Evolutionary conservation across 23 tunicate genomes (phyloP).

Genomic region (Pegea sp.): DNA sequence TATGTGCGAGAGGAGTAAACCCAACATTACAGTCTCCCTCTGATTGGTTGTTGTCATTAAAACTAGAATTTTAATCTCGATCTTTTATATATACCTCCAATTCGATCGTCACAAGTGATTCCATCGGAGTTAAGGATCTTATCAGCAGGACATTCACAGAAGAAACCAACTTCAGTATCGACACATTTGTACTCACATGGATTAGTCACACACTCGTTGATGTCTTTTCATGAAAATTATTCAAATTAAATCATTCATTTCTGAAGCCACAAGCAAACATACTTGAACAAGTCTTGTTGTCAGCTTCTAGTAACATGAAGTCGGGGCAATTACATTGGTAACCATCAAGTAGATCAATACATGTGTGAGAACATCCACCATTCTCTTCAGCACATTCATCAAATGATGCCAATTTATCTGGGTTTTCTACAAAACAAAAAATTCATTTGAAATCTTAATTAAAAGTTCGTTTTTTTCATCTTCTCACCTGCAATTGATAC

Average conservation of each 20-base stretch:
- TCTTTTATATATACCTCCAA: slow-evolving; percentile 61
- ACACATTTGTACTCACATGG: slow-evolving; percentile 41
- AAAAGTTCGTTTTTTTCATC: neutral
- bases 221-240: neutral
- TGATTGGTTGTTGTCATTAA: too few species aligned
- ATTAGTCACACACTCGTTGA: slow-evolving; percentile 2
- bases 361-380: slow-evolving; percentile 68
- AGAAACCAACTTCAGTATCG: slow-evolving; percentile 23
- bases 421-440: neutral
- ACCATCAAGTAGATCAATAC: slow-evolving; percentile 29
- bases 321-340: slow-evolving; percentile 43
- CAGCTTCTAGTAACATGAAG: slow-evolving; percentile 24
- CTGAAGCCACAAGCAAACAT: neutral
- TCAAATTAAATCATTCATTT: neutral
- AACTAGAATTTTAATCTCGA: too few species aligned
- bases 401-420: slow-evolving; percentile 1
- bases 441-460: neutral
- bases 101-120: slow-evolving; percentile 39
- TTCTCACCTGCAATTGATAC: slow-evolving; percentile 16
- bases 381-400: slow-evolving; percentile 75
- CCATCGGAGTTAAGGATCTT: slow-evolving; percentile 14
- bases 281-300: slow-evolving; percentile 30
- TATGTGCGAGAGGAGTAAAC: slow-evolving; percentile 26
- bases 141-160: slow-evolving; percentile 71
- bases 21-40: slow-evolving; percentile 84